A percentile compares a stretch with the other conserved stretches of the same genome.
Conservation (phyloP, 2,888 invertebrate species). For the Epinotia demarniana region DNA sequence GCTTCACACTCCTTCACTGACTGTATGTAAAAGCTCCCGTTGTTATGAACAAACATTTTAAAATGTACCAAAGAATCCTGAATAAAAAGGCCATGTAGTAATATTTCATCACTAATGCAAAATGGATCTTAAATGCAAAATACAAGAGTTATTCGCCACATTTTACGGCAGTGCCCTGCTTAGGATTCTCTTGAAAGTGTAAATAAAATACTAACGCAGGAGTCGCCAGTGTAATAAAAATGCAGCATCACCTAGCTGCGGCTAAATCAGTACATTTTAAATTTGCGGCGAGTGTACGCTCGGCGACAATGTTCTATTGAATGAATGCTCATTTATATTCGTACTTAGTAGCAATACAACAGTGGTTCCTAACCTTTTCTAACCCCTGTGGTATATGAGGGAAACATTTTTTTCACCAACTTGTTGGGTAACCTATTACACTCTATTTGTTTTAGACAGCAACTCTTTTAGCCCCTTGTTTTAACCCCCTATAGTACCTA, state of each 20-base stretch:
- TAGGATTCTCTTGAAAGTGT: slow-evolving; percentile 17
- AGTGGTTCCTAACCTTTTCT: too few relatives aligned
- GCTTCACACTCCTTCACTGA: background rate
- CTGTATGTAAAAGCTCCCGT: background rate
- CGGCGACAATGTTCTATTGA: slow-evolving; percentile 13
- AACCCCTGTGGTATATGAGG: too few relatives aligned
- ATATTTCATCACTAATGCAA: slow-evolving; percentile 12
- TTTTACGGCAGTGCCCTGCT: background rate
- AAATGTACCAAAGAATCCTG: background rate
- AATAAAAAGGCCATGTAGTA: background rate
- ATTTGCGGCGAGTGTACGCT: slow-evolving; percentile 48
- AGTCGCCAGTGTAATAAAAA: slow-evolving; percentile 35
- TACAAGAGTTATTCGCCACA: slow-evolving; percentile 6
- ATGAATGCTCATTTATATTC: background rate
- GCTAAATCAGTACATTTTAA: slow-evolving; percentile 63
- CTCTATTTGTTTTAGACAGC: too few relatives aligned
- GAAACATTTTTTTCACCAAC: too few relatives aligned
- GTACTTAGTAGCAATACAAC: too few relatives aligned
- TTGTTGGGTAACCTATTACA: too few relatives aligned
- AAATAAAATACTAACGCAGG: slow-evolving; percentile 31
- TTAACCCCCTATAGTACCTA: too few relatives aligned
- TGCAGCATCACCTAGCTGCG: slow-evolving; percentile 40
- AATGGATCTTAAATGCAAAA: slow-evolving; percentile 16
- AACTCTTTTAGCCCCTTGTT: too few relatives aligned
- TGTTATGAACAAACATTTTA: slow-evolving; percentile 6